phyloP scores from a whole-genome alignment of 2,797 vertebrate species.

The Ispidina picta region DNA sequence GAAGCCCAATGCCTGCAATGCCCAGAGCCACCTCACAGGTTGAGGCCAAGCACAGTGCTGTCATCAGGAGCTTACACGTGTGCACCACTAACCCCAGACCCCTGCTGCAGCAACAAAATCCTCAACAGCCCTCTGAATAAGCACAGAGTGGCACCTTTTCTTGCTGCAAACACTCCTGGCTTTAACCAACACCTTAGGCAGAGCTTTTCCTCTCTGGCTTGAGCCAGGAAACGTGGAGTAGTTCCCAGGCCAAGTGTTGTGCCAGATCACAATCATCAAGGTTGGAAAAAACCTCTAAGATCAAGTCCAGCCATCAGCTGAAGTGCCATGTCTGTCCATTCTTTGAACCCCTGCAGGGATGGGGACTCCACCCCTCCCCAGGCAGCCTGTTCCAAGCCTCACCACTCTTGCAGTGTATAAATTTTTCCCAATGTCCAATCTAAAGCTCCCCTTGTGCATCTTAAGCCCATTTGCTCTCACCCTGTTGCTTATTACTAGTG shows the following conservation, averaged over 20 bases:
- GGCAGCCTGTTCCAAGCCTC: too few relatives aligned
- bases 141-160: background rate
- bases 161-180: background rate
- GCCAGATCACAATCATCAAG: background rate
- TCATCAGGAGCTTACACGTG: background rate
- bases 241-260: background rate
- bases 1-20: accelerated
- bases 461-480: too few relatives aligned
- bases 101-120: background rate
- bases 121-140: background rate
- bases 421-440: too few relatives aligned
- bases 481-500: too few relatives aligned
- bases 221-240: background rate
- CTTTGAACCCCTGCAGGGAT: too few relatives aligned
- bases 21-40: background rate
- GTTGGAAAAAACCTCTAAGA: too few relatives aligned
- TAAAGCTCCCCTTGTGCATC: too few relatives aligned
- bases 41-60: background rate
- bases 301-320: too few relatives aligned
- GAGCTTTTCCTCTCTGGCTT: background rate
- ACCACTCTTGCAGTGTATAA: too few relatives aligned
- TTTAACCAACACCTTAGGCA: background rate
- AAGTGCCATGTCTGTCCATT: too few relatives aligned
- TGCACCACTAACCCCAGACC: accelerated
- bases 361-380: too few relatives aligned